Evolutionary conservation across 2,113 vertebrate genomes (phyloP).

Genomic region (Saguinus imperator): DNA sequence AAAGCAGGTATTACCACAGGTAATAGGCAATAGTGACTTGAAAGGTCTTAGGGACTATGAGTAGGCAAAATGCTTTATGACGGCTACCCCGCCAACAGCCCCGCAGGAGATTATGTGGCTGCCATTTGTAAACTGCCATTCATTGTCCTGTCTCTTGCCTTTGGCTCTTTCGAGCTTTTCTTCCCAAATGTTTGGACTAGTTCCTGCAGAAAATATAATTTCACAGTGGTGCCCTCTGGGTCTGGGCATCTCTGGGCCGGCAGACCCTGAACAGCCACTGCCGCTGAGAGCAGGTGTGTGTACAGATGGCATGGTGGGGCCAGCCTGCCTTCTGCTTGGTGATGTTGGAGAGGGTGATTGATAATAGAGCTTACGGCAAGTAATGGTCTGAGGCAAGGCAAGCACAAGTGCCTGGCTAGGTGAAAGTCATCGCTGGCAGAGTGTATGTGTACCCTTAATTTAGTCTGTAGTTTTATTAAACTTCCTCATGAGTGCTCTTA

Average conservation of each 20-base stretch:
- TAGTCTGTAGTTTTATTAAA: neutral
- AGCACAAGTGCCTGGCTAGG: neutral
- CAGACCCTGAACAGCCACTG: neutral
- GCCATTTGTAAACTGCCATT: neutral
- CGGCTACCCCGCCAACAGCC: too few species aligned
- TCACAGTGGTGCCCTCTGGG: slow-evolving; percentile 15
- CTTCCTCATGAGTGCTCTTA: neutral
- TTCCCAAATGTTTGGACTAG: slow-evolving; percentile 38
- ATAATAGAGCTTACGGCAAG: neutral
- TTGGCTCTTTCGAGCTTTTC: neutral
- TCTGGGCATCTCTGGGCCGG: slow-evolving; percentile 28
- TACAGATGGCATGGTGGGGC: slow-evolving; percentile 58
- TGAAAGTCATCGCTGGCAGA: neutral
- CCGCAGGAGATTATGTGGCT: neutral
- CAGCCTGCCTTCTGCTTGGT: slow-evolving; percentile 48
- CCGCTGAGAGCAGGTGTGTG: slow-evolving; percentile 62
- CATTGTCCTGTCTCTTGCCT: neutral
- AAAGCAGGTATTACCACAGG: neutral
- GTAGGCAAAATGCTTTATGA: neutral
- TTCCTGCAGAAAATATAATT: slow-evolving; percentile 26
- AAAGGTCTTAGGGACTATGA: neutral
- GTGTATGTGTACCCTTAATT: neutral
- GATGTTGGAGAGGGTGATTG: slow-evolving; percentile 57
- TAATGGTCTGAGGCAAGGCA: slow-evolving; percentile 11
- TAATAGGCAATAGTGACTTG: neutral